Conservation (phyloP, 2,888 invertebrate species). For the Gisinianus flammeolus region DNA sequence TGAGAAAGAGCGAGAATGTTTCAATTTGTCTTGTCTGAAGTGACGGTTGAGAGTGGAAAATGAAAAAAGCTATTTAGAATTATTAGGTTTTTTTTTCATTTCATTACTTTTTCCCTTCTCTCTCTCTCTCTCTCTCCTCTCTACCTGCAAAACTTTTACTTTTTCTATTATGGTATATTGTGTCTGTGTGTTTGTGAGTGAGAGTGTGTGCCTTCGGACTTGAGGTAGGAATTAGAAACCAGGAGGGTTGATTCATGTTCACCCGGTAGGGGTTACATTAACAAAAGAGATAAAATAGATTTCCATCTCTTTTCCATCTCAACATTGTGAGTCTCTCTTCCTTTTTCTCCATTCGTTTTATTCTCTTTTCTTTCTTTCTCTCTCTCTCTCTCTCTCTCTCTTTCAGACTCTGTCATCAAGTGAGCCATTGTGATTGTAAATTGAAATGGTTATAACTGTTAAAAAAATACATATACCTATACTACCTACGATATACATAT, state of each 20-base stretch:
- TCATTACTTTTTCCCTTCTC: neutral
- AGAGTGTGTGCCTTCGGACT: neutral
- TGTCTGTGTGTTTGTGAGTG: neutral
- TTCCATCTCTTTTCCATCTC: neutral
- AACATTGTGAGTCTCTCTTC: neutral
- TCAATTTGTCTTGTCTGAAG: too few relatives aligned
- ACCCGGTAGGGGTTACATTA: constrained; percentile 33
- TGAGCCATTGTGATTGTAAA: neutral
- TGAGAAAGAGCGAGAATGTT: too few relatives aligned
- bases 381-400: too few relatives aligned
- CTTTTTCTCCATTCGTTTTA: neutral
- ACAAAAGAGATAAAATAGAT: constrained; percentile 25
- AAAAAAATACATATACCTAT: too few relatives aligned
- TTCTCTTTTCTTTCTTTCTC: too few relatives aligned
- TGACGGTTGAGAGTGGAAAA: too few relatives aligned
- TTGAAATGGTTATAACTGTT: too few relatives aligned
- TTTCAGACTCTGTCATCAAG: neutral
- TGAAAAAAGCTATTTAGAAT: neutral
- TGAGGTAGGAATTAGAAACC: neutral
- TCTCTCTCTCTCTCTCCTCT: neutral
- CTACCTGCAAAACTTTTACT: neutral
- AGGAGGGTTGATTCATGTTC: constrained; percentile 22
- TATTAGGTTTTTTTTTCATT: neutral
- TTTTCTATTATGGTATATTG: neutral
- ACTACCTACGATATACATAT: too few relatives aligned